These are phyloP conservation scores for Andrena camellia DNA, from an alignment of 2,888 invertebrate genomes.

Conservation along the genomic window DNA sequence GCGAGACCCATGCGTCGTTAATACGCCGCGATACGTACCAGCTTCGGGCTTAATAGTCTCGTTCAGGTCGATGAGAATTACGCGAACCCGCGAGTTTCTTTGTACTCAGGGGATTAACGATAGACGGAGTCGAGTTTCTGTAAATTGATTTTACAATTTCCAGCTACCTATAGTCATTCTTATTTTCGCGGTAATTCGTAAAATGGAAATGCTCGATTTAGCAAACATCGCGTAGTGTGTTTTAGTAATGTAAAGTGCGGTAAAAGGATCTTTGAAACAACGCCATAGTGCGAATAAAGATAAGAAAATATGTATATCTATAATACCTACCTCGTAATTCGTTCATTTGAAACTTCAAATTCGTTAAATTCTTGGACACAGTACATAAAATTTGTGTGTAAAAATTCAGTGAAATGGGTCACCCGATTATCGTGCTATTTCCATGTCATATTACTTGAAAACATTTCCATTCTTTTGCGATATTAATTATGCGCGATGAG, in stretches of 20 bases:
- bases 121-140: background rate
- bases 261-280: no score
- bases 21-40: slow-evolving; percentile 23
- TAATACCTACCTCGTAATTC: background rate
- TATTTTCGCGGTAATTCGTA: background rate
- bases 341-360: background rate
- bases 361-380: background rate
- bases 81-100: background rate
- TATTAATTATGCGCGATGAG: background rate
- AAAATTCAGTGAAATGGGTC: background rate
- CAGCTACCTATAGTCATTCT: no score
- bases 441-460: background rate
- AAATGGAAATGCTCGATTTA: background rate
- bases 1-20: slow-evolving; percentile 63
- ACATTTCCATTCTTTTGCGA: background rate
- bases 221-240: background rate
- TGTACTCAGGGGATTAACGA: background rate
- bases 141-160: slow-evolving; percentile 3
- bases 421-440: background rate
- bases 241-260: no score
- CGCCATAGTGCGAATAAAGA: background rate
- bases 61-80: background rate
- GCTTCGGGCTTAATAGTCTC: slow-evolving; percentile 13
- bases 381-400: background rate
- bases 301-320: background rate